A percentile compares a stretch with the other conserved stretches of the same genome.
phyloP scores from a whole-genome alignment of 2,888 invertebrate genomes.

The Sylvicola cinctus region DNA sequence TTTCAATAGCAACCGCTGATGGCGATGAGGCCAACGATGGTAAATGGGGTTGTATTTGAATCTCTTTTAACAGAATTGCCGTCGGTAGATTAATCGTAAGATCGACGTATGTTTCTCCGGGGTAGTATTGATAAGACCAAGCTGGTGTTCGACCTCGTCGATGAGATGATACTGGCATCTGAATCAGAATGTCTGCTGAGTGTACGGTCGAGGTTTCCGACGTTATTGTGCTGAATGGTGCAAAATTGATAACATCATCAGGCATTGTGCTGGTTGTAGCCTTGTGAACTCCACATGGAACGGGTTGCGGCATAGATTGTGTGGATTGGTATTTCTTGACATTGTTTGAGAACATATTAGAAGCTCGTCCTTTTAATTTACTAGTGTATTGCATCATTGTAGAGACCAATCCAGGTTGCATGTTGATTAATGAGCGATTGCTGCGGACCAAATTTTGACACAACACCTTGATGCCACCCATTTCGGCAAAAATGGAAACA shows the following conservation, averaged over 20 bases:
- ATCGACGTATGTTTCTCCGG: conserved; percentile 74
- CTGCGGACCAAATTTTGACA: conserved; percentile 58
- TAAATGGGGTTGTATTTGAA: conserved; percentile 69
- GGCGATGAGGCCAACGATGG: conserved; percentile 75
- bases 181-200: conserved; percentile 72
- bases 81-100: conserved; percentile 71
- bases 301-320: no score
- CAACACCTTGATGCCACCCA: conserved; percentile 54
- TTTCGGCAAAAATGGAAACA: conserved; percentile 49
- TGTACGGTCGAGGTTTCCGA: conserved; percentile 73
- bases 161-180: conserved; percentile 57
- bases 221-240: conserved; percentile 63
- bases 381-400: conserved; percentile 42
- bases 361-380: conserved; percentile 16
- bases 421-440: conserved; percentile 48
- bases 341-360: no score
- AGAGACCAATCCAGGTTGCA: conserved; percentile 40
- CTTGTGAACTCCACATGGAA: background rate
- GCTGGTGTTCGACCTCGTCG: conserved; percentile 72
- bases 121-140: conserved; percentile 94
- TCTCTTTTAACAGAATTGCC: conserved; percentile 69
- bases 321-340: background rate
- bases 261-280: conserved; percentile 25
- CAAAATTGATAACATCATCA: conserved; percentile 76
- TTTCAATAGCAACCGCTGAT: conserved; percentile 70